Base-by-base conservation (phyloP, 2,797 vertebrate genomes). In the Aphelocoma californica region DNA sequence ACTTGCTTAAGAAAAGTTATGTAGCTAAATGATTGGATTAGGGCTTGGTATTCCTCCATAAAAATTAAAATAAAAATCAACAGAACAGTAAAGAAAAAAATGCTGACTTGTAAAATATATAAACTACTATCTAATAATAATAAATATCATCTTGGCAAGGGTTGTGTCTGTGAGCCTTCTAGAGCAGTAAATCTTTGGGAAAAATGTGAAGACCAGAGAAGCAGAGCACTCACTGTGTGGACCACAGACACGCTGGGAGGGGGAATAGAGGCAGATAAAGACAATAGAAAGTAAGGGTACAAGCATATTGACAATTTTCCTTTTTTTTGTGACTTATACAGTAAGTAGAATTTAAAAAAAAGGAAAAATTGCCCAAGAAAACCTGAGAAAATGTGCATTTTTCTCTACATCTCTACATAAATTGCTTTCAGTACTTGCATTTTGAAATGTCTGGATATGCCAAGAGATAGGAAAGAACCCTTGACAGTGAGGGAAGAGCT, bases 61-160 rank as follows among this genome's bases (percentile, higher is more conserved):
- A 5, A 77, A 67, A 91, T 69, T 29, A 31, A 53, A 72, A 6
- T 29, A 24, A 47, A 36, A 13, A 12, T 12, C 24, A 75, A 44
- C 6, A n/a, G 4, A 72, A 4, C 5, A 18, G 9, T 31, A 64
- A 26, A 61, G 29, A 47, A 77, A 82, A 82, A 86, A 56, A 16
- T 45, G 3, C 10, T 81, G 38, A 48, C n/a, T 50, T 81, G 25
- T 58, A 40, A 90, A 91, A 92, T 48, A 65, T 19, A 69, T 71
- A 90, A 93, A 83, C 45, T 88, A 31, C 25, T 67, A 73, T 7
- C 12, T 80, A 92, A 70, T 92, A 86, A 86, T 54, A 94, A 91
- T 92, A 92, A 93, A 85, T 84, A 88, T 81, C 4, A 40, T 69
- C 44, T 87, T 93, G 51, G 34, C 81, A 93, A 82, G 19, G 32